These are phyloP conservation scores for Pionites leucogaster DNA, from an alignment of 2,113 vertebrate species.

Conservation along the genomic window DNA sequence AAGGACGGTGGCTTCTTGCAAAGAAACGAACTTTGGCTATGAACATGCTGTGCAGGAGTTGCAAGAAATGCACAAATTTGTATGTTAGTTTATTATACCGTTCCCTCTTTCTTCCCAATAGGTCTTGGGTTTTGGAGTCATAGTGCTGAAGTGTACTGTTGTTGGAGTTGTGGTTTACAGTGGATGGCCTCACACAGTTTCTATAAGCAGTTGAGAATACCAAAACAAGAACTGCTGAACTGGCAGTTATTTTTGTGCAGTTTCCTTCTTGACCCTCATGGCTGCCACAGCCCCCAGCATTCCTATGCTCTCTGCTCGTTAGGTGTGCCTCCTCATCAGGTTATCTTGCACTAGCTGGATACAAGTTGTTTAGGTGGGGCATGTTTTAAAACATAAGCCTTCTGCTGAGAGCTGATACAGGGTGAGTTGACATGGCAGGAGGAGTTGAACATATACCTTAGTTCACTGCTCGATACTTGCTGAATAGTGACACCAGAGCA, in stretches of 20 bases:
- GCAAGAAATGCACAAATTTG: background rate
- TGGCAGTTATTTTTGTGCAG: background rate
- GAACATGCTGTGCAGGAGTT: background rate
- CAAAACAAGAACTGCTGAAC: background rate
- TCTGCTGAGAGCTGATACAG: conserved; percentile 50
- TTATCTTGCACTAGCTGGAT: background rate
- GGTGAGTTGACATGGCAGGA: background rate
- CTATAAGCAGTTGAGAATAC: background rate
- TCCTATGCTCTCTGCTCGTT: background rate
- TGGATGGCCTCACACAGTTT: too few relatives aligned
- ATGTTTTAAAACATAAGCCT: background rate
- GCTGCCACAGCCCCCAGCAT: fast-evolving
- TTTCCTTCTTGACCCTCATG: background rate
- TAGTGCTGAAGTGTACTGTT: background rate
- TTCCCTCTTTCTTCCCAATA: background rate
- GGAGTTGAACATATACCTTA: background rate
- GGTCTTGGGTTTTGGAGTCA: background rate
- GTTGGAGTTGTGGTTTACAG: background rate
- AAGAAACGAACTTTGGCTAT: background rate
- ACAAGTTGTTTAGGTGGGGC: background rate
- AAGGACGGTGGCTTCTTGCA: background rate
- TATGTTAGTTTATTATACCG: background rate
- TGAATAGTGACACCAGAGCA: background rate
- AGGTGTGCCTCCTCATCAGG: background rate
- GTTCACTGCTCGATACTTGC: fast-evolving